Evolutionary conservation across 2,888 invertebrate species (phyloP), one percentile per base, ranked within the genome.

Genomic region (Julus scanicus): DNA sequence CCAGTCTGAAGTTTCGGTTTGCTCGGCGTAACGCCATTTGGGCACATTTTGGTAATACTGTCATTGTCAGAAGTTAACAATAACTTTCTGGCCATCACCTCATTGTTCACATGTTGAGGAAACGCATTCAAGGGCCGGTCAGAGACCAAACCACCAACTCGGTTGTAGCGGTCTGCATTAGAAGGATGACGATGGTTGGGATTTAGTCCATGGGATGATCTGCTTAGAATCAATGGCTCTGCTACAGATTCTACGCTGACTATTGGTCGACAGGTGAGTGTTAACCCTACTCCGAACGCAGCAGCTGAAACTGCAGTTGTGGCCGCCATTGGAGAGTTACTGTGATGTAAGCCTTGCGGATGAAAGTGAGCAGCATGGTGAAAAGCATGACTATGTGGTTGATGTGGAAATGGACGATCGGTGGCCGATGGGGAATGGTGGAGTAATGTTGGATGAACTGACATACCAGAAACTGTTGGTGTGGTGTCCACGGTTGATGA

Each of bases 281-380:
- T 83, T 9, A 87, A 11, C 11, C 87, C 87, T 39, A 87, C 87
- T 63, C 87, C 87, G 40, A 87, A 87, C 11, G 87, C 80, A 15
- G 87, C 87, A 13, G 87, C 57, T 8, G 86, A 39, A 44, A 44
- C 44, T 13, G 48, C 49, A 5, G 87, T 49, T 3, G 87, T 20
- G 87, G 80, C 11, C 11, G 48, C 83, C 8, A 13, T 17, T 48
- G 63, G 80, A 40, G 80, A 83, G 71, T 40, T 80, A 37, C 20
- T 39, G 17, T 20, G 40, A 20, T 71, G 44, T 11, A 40, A 57
- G 17, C 57, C 53, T 40, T 49, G 49, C 17, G 40, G 87, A 44
- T 53, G 80, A 11, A 80, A 87, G 44, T 87, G 71, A 15, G 37
- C n/a, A 8, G 86, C 71, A 37, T 87, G 87, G n/a, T 39, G 71